A percentile compares a stretch with the other conserved stretches of the same genome.
These are phyloP conservation scores for Drosophila robusta DNA, from an alignment of 2,888 invertebrate species.

Conservation along the genomic window DNA sequence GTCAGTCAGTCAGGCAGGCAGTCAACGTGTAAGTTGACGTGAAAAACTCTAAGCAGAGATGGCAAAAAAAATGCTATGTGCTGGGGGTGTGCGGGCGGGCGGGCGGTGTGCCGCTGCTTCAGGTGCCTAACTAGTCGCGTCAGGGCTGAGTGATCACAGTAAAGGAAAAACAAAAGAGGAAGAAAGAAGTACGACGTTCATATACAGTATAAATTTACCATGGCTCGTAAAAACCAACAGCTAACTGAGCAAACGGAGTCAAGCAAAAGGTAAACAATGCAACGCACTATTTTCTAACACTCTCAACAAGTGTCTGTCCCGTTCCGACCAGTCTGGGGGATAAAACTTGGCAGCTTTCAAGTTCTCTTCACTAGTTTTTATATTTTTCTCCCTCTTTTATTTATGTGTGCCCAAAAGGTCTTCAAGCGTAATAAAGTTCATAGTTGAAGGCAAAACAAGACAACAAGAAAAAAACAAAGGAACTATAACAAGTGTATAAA, in stretches of 20 bases:
- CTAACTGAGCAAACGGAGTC: constrained; percentile 59
- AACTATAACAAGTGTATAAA: constrained; percentile 59
- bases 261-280: constrained; percentile 81
- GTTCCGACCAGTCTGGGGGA: constrained; percentile 10
- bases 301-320: constrained; percentile 73
- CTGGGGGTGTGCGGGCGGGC: constrained; percentile 4
- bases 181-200: constrained; percentile 22
- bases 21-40: constrained; percentile 60
- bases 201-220: constrained; percentile 55
- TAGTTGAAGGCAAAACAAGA: constrained; percentile 74
- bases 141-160: constrained; percentile 80
- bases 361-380: constrained; percentile 48
- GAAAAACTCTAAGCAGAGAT: constrained; percentile 64
- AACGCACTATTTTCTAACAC: constrained; percentile 82
- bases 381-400: constrained; percentile 26
- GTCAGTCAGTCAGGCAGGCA: constrained; percentile 64
- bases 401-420: constrained; percentile 61
- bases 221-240: constrained; percentile 50
- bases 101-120: neutral
- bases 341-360: constrained; percentile 48
- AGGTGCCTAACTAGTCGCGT: constrained; percentile 69
- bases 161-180: constrained; percentile 44
- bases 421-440: constrained; percentile 79
- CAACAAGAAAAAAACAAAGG: constrained; percentile 44
- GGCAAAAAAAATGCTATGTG: constrained; percentile 50